These are phyloP conservation scores for Zoroaster sp. DNA, from an alignment of 53 echinoderm and acorn worm species.

Conservation along the genomic window DNA sequence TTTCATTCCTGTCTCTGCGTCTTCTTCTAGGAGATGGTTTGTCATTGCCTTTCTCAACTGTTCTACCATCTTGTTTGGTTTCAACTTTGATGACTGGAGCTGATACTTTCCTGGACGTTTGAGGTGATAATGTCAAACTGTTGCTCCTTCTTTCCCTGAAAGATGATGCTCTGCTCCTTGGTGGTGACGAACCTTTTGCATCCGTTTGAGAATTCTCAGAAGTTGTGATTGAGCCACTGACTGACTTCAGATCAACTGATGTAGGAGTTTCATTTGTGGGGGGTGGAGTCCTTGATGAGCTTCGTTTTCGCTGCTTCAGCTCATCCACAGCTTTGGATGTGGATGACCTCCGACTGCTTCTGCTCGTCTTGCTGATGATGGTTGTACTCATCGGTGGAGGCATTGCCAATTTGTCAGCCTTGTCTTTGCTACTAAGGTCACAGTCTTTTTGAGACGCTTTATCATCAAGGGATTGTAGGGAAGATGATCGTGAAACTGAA, in stretches of 20 bases:
- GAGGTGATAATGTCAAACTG: neutral
- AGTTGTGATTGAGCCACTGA: neutral
- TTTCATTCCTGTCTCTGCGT: slow-evolving; percentile 11
- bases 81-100: neutral
- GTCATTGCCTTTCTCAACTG: neutral
- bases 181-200: neutral
- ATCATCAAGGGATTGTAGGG: neutral
- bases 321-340: slow-evolving; percentile 5
- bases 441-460: neutral
- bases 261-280: neutral
- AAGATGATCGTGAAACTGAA: neutral
- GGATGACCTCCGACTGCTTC: slow-evolving; percentile 22
- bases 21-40: slow-evolving; percentile 18
- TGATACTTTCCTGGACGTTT: neutral
- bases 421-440: neutral
- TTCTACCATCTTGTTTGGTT: neutral
- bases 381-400: slow-evolving; percentile 65
- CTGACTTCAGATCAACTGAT: neutral
- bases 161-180: neutral
- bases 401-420: slow-evolving; percentile 66
- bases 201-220: slow-evolving; percentile 11
- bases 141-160: slow-evolving; percentile 37
- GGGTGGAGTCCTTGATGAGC: neutral
- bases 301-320: neutral
- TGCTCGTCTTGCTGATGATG: slow-evolving; percentile 31